Base-by-base conservation (phyloP, 92 coral and sea anemone species). In the Umimayanthus chanpuru region DNA sequence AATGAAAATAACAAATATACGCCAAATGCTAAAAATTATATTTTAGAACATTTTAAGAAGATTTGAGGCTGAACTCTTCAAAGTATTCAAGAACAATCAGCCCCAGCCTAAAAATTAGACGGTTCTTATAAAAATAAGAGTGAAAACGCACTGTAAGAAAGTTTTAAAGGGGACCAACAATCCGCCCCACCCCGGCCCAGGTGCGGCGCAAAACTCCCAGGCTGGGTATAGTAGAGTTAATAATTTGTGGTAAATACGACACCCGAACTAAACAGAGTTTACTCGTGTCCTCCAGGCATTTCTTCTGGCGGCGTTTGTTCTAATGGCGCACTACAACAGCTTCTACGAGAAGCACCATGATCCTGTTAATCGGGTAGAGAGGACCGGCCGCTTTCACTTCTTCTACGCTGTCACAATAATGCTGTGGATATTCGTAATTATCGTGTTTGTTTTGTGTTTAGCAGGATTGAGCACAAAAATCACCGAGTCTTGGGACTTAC, bases 311-410 rank as follows among this genome's bases (percentile, higher is more conserved):
- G 89, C 92, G 16, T 79, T 90, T 73, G 80, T 86, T 18, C 32
- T 80, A n/a, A 29, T 80, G 61, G 81, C 80, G 6, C 72, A 85
- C 32, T 90, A 90, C 89, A 86, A 86, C 44, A 80, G 86, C 75
- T 90, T 65, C 82, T 86, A 85, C 70, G 77, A 66, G 50, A 61
- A 68, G 36, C 53, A 83, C 30, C 83, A 41, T 18, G 92, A 89
- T 28, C 49, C 75, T 21, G 20, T 53, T 20, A 9, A 20, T 1
- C 55, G 86, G 16, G 86, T 85, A 50, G 89, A 85, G 32, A 83
- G 88, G 18, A 79, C 82, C 55, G 89, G 72, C 11, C 89, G 89
- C 21, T 78, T 90, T 7, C 79, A 87, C 20, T 79, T 90, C 82
- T 90, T 90, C 86, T 72, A 29, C 2, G 66, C 85, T 23, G 77